Evolutionary conservation across 2,888 invertebrate species (phyloP).

Genomic region (Anagyrus pseudococci): DNA sequence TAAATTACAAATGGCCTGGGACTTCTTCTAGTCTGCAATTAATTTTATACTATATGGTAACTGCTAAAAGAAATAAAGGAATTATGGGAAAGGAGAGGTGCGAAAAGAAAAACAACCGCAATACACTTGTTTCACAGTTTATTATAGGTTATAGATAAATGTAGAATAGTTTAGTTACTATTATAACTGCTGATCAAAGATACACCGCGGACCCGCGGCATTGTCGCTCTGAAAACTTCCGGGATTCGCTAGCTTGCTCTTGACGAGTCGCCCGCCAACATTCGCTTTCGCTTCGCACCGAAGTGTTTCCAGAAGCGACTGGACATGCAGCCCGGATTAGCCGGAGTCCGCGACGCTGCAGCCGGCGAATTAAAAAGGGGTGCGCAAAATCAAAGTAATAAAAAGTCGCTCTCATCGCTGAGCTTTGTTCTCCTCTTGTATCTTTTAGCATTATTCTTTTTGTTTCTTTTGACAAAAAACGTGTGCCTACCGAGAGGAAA

Average conservation of each 20-base stretch:
- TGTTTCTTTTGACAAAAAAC: background rate
- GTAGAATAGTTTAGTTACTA: conserved; percentile 62
- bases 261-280: conserved; percentile 12
- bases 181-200: conserved; percentile 61
- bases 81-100: background rate
- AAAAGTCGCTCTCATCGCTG: conserved; percentile 48
- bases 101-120: conserved; percentile 25
- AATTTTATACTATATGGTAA: too few relatives aligned
- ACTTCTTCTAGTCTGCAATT: too few relatives aligned
- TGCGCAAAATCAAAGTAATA: conserved; percentile 47
- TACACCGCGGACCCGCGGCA: conserved; percentile 54
- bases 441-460: background rate
- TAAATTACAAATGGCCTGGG: too few relatives aligned
- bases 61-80: too few relatives aligned
- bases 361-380: conserved; percentile 34
- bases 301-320: conserved; percentile 33
- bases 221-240: conserved; percentile 49
- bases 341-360: conserved; percentile 15
- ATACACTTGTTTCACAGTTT: conserved; percentile 62
- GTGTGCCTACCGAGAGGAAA: conserved; percentile 45
- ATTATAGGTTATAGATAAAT: conserved; percentile 63
- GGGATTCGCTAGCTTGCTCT: background rate
- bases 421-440: conserved; percentile 44
- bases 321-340: background rate
- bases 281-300: conserved; percentile 7